Conservation (phyloP, 2,797 vertebrate species). For the Emys orbicularis region DNA sequence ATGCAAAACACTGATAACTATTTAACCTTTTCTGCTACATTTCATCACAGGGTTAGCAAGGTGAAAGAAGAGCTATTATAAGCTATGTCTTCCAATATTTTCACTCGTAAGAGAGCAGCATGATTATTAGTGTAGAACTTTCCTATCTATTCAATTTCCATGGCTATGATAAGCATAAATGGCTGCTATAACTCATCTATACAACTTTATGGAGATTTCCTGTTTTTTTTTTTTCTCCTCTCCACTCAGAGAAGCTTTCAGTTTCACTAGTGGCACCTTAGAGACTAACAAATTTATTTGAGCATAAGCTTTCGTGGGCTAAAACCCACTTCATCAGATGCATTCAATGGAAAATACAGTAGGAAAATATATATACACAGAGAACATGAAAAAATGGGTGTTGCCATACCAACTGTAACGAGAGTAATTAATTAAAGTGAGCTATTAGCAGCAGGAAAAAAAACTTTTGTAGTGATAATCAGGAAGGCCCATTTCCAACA, state of each 20-base stretch:
- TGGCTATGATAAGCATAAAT: not conserved
- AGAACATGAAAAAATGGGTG: too few relatives aligned
- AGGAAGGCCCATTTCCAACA: too few relatives aligned
- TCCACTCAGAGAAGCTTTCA: not conserved
- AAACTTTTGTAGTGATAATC: too few relatives aligned
- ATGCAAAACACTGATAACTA: not conserved
- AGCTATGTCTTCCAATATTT: accelerated
- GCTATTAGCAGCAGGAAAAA: too few relatives aligned
- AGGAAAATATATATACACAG: too few relatives aligned
- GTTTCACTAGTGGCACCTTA: not conserved
- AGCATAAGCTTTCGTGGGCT: too few relatives aligned
- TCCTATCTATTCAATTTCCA: not conserved
- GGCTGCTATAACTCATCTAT: not conserved
- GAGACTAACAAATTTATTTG: too few relatives aligned
- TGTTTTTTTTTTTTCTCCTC: not conserved
- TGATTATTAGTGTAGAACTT: not conserved
- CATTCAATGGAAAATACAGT: too few relatives aligned
- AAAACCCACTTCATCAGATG: too few relatives aligned
- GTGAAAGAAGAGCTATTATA: not conserved
- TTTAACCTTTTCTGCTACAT: not conserved
- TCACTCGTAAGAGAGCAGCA: not conserved
- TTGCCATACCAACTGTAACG: too few relatives aligned
- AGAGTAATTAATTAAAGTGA: too few relatives aligned
- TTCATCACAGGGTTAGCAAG: accelerated
- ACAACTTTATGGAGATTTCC: not conserved